Evolutionary conservation across 2,888 invertebrate genomes (phyloP).

Genomic region (Drosophila dives): DNA sequence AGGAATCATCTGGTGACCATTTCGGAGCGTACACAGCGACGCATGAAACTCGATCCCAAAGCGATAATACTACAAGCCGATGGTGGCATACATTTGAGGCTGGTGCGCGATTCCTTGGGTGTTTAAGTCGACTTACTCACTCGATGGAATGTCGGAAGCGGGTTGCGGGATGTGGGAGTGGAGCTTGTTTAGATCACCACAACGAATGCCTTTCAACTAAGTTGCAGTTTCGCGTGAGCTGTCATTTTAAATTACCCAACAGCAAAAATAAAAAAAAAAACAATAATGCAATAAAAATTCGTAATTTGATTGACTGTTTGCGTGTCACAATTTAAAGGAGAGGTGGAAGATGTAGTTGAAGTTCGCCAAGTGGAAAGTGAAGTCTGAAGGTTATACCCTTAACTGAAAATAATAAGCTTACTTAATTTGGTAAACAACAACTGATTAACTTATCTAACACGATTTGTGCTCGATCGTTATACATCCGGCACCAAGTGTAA

Average conservation of each 20-base stretch:
- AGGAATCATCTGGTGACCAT: conserved; percentile 82
- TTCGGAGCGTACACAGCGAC: conserved; percentile 70
- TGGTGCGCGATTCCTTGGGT: conserved; percentile 79
- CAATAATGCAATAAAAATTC: conserved; percentile 5
- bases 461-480: background rate
- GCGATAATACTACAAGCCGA: conserved; percentile 82
- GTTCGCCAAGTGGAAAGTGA: background rate
- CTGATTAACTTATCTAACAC: conserved; percentile 5
- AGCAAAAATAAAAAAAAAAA: background rate
- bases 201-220: conserved; percentile 56
- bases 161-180: background rate
- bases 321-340: conserved; percentile 43
- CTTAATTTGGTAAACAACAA: conserved; percentile 21
- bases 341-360: conserved; percentile 23
- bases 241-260: conserved; percentile 52
- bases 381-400: conserved; percentile 3
- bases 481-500: background rate
- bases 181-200: conserved; percentile 21
- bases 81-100: conserved; percentile 81
- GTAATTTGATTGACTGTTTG: conserved; percentile 61
- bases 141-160: background rate
- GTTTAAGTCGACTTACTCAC: conserved; percentile 40
- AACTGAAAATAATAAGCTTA: conserved; percentile 18
- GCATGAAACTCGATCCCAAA: conserved; percentile 80
- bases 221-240: conserved; percentile 55